Conservation (phyloP, 2,113 vertebrate genomes). For the Barbus barbus region DNA sequence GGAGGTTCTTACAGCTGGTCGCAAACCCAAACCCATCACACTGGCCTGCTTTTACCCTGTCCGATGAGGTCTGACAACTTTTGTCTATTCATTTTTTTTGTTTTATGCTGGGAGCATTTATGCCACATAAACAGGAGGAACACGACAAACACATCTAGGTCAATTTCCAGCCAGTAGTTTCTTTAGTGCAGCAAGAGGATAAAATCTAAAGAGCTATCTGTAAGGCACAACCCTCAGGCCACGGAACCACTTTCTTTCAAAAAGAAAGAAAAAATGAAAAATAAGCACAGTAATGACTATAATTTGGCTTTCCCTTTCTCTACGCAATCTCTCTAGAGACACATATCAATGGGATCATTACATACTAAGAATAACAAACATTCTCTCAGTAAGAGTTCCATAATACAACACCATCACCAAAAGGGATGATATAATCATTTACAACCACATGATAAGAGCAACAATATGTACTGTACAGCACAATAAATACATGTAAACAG, state of each 20-base stretch:
- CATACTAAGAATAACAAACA: slow-evolving; percentile 87
- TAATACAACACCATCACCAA: slow-evolving; percentile 94
- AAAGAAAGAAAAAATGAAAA: slow-evolving; percentile 59
- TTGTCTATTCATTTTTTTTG: no score
- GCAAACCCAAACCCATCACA: slow-evolving; percentile 10
- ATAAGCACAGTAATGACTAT: slow-evolving; percentile 46
- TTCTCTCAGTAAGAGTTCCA: slow-evolving; percentile 99
- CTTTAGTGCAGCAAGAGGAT: slow-evolving; percentile 88
- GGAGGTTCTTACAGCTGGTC: neutral
- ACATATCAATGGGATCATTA: slow-evolving; percentile 83
- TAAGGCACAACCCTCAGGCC: slow-evolving; percentile 99
- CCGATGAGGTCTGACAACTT: slow-evolving; percentile 30
- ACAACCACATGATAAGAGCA: slow-evolving; percentile 89
- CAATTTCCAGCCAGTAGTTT: slow-evolving; percentile 62
- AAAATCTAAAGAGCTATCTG: slow-evolving; percentile 84
- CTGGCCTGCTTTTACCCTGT: slow-evolving; percentile 10
- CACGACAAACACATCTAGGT: slow-evolving; percentile 52
- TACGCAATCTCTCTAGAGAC: slow-evolving; percentile 85
- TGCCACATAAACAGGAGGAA: slow-evolving; percentile 28
- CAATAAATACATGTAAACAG: slow-evolving; percentile 99
- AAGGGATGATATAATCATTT: slow-evolving; percentile 97
- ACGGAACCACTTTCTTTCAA: slow-evolving; percentile 88
- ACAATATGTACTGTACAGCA: slow-evolving; percentile 91
- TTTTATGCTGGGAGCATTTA: slow-evolving; percentile 15
- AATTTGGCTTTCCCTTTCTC: slow-evolving; percentile 79